Base-by-base conservation (phyloP, 2,113 vertebrate species). In the Globicephala melas region DNA sequence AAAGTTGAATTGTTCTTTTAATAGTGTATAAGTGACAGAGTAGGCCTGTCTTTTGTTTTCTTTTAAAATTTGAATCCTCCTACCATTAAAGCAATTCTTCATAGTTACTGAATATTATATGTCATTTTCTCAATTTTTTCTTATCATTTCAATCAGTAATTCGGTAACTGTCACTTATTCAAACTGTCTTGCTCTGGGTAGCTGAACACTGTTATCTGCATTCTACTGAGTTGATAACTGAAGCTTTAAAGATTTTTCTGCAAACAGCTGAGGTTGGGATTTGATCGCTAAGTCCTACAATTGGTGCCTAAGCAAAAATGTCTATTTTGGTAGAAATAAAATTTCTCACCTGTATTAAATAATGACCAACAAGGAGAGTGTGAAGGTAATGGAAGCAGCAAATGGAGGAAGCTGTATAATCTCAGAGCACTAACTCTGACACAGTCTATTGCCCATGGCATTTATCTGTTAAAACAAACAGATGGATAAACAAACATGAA, bases 261-360 rank as follows among this genome's bases (percentile, higher is more conserved):
- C 10, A 94, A 31, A 65, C 47, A 95, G 21, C 77, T 92, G n/a
- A 93, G 93, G 21, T 93, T 95, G 67, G 58, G 36, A 83, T 91
- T 94, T 96, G 76, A 84, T 58, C n/a, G 95, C 79, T 70, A 26
- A 91, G 68, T 47, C 50, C 38, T 92, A 41, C 26, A 58, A 41
- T 82, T 80, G 55, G 50, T 84, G 44, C 47, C 41, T 89, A 63
- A 80, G 21, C 74, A 90, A 87, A 84, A 60, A 63, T 79, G 87
- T 77, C 87, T 91, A 6, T 83, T 93, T 97, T 79, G 26, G 47
- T 93, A 86, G 67, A 87, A 96, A 90, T 91, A 26, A 94, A 93
- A 80, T 92, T 96, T 96, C n/a, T 85, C 26, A 12, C 81, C 53
- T 92, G 5, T 88, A 23, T 86, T 89, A 85, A 92, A 63, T 96